Conservation (phyloP, 2,113 vertebrate genomes). For the Gymnobelideus leadbeateri region DNA sequence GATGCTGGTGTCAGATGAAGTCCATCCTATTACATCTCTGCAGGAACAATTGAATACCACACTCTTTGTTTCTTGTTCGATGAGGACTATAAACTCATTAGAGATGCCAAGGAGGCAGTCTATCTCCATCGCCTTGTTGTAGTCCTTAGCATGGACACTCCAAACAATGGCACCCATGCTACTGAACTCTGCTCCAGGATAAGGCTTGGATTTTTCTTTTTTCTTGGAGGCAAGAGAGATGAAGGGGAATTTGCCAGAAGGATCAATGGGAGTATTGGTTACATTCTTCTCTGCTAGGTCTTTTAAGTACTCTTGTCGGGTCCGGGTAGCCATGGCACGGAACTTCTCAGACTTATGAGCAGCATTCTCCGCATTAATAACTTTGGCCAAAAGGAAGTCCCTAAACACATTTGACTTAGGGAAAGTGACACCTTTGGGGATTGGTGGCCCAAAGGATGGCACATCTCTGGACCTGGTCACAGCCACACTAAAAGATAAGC, state of each 20-base stretch:
- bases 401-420: conserved; percentile 97
- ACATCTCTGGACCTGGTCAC: conserved; percentile 97
- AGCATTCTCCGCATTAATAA: conserved; percentile 97
- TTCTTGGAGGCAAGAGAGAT: conserved; percentile 97
- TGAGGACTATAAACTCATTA: conserved; percentile 93
- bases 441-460: conserved; percentile 95
- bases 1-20: conserved; percentile 92
- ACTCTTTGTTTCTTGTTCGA: conserved; percentile 93
- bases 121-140: conserved; percentile 92
- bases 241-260: conserved; percentile 95
- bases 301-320: conserved; percentile 96
- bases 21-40: conserved; percentile 96
- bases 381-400: conserved; percentile 97
- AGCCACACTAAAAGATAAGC: conserved; percentile 88
- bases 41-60: conserved; percentile 97
- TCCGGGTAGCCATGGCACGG: conserved; percentile 96
- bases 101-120: conserved; percentile 94
- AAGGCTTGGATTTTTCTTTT: conserved; percentile 94
- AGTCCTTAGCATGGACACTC: conserved; percentile 94
- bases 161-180: conserved; percentile 94
- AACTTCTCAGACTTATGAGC: conserved; percentile 98
- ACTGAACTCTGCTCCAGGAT: conserved; percentile 92
- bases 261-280: conserved; percentile 95
- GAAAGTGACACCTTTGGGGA: conserved; percentile 96
- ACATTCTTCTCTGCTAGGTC: conserved; percentile 97